These are phyloP conservation scores for Nanger granti DNA, from an alignment of 2,113 vertebrate species.

Conservation along the genomic window DNA sequence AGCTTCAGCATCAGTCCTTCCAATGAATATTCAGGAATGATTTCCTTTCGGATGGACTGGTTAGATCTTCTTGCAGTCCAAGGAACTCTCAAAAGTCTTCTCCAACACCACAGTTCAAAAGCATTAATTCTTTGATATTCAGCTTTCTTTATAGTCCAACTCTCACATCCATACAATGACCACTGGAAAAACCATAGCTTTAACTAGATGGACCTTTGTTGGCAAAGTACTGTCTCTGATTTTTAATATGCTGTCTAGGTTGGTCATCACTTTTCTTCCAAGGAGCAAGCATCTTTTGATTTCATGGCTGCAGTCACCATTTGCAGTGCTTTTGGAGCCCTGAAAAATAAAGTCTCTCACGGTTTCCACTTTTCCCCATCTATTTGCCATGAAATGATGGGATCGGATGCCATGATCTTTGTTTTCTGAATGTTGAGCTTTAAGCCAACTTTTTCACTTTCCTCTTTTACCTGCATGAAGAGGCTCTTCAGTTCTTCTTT, in stretches of 20 bases:
- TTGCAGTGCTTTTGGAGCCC: neutral
- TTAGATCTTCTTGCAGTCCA: neutral
- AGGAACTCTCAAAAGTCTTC: neutral
- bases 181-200: neutral
- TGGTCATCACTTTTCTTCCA: neutral
- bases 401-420: neutral
- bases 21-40: neutral
- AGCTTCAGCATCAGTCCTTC: neutral
- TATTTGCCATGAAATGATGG: neutral
- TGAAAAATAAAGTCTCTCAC: neutral
- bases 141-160: neutral
- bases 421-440: neutral
- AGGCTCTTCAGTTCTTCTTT: neutral
- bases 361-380: neutral
- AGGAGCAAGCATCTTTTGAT: neutral
- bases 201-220: neutral
- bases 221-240: neutral
- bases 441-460: neutral
- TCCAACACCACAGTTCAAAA: neutral
- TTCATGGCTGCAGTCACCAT: neutral
- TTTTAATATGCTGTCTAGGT: neutral
- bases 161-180: neutral
- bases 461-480: neutral
- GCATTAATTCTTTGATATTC: neutral
- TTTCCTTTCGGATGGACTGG: neutral